Evolutionary conservation across 1,140 invertebrate species (phyloP).

Genomic region (Sinella curviseta): DNA sequence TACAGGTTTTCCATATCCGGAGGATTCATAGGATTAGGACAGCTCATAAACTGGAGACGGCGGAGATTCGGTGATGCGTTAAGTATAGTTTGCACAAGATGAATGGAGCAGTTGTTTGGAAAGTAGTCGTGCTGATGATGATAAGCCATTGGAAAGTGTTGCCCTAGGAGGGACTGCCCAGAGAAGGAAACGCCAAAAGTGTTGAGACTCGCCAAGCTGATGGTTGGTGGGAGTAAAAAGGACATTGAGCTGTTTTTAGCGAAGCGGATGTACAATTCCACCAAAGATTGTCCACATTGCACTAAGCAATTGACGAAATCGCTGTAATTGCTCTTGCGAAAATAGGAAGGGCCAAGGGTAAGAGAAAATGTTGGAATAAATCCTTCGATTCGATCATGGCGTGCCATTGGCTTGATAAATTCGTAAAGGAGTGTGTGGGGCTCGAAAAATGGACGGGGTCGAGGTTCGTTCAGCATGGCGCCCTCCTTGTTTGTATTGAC

Average conservation of each 20-base stretch:
- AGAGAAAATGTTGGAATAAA: constrained; percentile 2
- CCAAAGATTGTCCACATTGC: constrained; percentile 2
- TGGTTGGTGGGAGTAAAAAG: not conserved
- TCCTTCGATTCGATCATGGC: not conserved
- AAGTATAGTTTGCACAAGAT: not conserved
- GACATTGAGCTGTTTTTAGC: constrained; percentile 8
- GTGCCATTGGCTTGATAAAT: constrained; percentile 1
- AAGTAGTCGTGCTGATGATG: not conserved
- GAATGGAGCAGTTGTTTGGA: not conserved
- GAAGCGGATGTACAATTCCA: constrained; percentile 4
- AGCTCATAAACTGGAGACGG: not conserved
- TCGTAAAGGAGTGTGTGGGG: constrained; percentile 4
- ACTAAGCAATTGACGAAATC: constrained; percentile 10
- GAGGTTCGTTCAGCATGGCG: not conserved
- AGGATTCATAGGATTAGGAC: not conserved
- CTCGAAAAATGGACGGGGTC: not conserved
- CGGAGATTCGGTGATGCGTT: not conserved
- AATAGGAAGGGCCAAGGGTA: not conserved
- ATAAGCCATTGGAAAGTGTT: not conserved
- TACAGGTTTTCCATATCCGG: constrained; percentile 10
- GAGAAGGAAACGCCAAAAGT: not conserved
- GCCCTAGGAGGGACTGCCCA: not conserved
- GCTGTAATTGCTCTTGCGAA: constrained; percentile 9
- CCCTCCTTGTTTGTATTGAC: not conserved
- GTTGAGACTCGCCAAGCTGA: not conserved